A percentile compares a stretch with the other conserved stretches of the same genome.
Evolutionary conservation across 2,113 vertebrate species (phyloP).

Genomic region (Globicephala melas): DNA sequence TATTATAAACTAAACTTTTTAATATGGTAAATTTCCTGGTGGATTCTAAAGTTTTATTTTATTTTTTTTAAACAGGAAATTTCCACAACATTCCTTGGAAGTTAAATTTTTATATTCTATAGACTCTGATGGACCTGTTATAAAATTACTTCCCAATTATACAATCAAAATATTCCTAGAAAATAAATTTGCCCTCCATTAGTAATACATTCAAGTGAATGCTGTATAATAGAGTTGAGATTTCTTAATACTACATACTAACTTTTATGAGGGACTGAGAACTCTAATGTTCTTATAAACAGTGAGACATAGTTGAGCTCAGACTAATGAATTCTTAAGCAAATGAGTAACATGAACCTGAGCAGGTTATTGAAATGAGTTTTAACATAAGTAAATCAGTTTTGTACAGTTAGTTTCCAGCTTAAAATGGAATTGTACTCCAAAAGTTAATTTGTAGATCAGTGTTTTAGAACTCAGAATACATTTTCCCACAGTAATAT

Average conservation of each 20-base stretch:
- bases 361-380: background rate
- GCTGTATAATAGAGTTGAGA: background rate
- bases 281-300: background rate
- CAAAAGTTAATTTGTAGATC: slow-evolving; percentile 4
- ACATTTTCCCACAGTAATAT: background rate
- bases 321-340: slow-evolving; percentile 9
- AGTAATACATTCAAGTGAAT: background rate
- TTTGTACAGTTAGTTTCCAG: background rate
- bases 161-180: background rate
- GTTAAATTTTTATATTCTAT: slow-evolving; percentile 22
- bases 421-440: background rate
- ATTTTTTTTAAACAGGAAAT: background rate
- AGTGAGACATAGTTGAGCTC: background rate
- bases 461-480: background rate
- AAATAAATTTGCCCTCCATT: background rate
- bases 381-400: background rate
- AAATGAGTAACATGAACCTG: slow-evolving; percentile 10
- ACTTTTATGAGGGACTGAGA: background rate
- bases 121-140: background rate
- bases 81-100: background rate
- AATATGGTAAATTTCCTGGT: background rate
- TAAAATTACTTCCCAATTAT: slow-evolving; percentile 3
- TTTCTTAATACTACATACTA: background rate
- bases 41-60: background rate
- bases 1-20: background rate